A percentile compares a stretch with the other conserved stretches of the same genome.
Evolutionary conservation across 2,113 vertebrate species (phyloP).

Genomic region (Nibea coibor): DNA sequence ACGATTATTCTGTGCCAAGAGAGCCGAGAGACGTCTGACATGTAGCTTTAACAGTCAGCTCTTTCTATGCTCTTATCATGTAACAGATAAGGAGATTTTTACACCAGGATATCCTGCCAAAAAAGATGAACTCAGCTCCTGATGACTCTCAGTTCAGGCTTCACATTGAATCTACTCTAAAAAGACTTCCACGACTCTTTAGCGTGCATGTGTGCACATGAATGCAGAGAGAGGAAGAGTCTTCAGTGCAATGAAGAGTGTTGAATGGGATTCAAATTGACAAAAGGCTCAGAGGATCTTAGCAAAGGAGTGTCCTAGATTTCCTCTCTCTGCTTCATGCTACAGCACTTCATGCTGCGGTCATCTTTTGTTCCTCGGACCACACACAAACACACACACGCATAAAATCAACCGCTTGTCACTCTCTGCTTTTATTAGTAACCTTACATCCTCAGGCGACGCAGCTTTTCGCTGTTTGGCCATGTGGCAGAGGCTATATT

Average conservation of each 20-base stretch:
- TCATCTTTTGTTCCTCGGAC: constrained; percentile 64
- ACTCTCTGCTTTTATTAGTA: constrained; percentile 35
- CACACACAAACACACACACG: constrained; percentile 37
- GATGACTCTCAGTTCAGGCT: not conserved
- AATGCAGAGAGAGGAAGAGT: constrained; percentile 2
- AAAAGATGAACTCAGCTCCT: not conserved
- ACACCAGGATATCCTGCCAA: not conserved
- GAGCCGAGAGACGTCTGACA: not conserved
- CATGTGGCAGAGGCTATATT: not conserved
- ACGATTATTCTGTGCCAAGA: too few relatives aligned
- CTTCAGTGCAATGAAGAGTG: constrained; percentile 1
- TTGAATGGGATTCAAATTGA: constrained; percentile 74
- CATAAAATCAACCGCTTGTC: constrained; percentile 25
- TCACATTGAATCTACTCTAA: not conserved
- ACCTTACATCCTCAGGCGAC: not conserved
- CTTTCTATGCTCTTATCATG: not conserved
- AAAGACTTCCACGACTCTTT: not conserved
- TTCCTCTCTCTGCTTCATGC: constrained; percentile 55
- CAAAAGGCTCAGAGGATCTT: constrained; percentile 70
- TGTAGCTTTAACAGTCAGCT: not conserved
- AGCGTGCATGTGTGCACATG: not conserved
- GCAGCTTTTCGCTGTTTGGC: constrained; percentile 6
- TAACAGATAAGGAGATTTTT: not conserved
- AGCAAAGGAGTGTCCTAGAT: constrained; percentile 74
- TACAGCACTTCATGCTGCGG: constrained; percentile 27